These are phyloP conservation scores for Timema cristinae DNA, from an alignment of 2,888 invertebrate genomes.

Conservation along the genomic window DNA sequence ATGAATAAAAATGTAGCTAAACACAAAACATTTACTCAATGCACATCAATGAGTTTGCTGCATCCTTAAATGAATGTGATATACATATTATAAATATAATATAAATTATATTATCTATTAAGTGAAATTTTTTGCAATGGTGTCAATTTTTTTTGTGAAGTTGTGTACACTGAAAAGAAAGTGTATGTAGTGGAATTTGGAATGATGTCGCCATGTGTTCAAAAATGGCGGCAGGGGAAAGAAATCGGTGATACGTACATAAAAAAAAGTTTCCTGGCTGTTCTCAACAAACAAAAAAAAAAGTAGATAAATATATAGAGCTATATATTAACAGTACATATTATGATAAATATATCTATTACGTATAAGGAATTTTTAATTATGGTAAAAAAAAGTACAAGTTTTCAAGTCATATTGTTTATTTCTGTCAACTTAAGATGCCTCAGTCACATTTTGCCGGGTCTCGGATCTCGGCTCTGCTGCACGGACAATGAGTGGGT, in stretches of 20 bases:
- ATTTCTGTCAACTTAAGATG: conserved; percentile 19
- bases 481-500: no score
- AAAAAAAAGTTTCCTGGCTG: conserved; percentile 30
- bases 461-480: background rate
- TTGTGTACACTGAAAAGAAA: conserved; percentile 16
- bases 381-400: conserved; percentile 31
- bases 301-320: conserved; percentile 32
- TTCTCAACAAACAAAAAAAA: conserved; percentile 23
- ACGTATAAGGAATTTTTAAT: conserved; percentile 20
- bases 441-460: conserved; percentile 24
- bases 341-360: conserved; percentile 26
- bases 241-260: conserved; percentile 32
- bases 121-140: conserved; percentile 24
- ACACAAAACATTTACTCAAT: conserved; percentile 25
- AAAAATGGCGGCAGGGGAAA: conserved; percentile 17
- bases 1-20: conserved; percentile 27
- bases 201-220: conserved; percentile 4
- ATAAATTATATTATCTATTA: no score
- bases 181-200: conserved; percentile 16
- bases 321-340: conserved; percentile 32
- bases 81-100: no score
- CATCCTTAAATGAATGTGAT: conserved; percentile 28
- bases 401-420: conserved; percentile 32
- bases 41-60: conserved; percentile 29
- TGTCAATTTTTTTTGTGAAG: conserved; percentile 32